These are phyloP conservation scores for Xestia rhomboidea DNA, from an alignment of 2,888 invertebrate genomes.

Conservation along the genomic window DNA sequence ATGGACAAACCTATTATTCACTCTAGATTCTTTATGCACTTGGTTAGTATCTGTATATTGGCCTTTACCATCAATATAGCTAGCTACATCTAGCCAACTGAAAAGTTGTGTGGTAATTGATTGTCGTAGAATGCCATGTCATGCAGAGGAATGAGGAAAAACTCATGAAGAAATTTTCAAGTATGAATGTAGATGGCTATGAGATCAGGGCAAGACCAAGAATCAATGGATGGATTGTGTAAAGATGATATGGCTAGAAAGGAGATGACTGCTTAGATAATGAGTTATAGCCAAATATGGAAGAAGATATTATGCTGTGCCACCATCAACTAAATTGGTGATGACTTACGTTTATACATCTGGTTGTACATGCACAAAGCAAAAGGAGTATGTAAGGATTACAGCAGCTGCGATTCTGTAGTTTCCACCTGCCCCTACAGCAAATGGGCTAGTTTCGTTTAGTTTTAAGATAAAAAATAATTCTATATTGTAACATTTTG, in stretches of 20 bases:
- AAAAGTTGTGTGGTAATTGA: not conserved
- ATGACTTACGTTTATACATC: not conserved
- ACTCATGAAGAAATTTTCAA: not conserved
- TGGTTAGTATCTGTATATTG: not conserved
- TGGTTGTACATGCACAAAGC: not conserved
- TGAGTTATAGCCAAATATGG: not conserved
- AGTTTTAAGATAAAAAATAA: constrained; percentile 4
- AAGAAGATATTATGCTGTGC: not conserved
- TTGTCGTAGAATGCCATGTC: not conserved
- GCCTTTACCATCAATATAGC: not conserved
- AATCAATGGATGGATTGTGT: not conserved
- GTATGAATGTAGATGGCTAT: not conserved
- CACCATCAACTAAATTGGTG: not conserved
- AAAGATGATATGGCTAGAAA: not conserved
- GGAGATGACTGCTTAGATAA: not conserved
- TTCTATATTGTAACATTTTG: not conserved
- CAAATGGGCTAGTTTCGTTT: not conserved
- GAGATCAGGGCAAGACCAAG: not conserved
- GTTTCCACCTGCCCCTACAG: not conserved
- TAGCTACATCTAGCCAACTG: not conserved
- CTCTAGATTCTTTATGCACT: not conserved
- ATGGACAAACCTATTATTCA: not conserved
- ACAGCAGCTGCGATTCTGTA: too few relatives aligned
- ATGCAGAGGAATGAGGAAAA: not conserved
- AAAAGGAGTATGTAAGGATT: not conserved